Conservation (phyloP, 2,113 vertebrate species). For the Circaetus cinerascens region DNA sequence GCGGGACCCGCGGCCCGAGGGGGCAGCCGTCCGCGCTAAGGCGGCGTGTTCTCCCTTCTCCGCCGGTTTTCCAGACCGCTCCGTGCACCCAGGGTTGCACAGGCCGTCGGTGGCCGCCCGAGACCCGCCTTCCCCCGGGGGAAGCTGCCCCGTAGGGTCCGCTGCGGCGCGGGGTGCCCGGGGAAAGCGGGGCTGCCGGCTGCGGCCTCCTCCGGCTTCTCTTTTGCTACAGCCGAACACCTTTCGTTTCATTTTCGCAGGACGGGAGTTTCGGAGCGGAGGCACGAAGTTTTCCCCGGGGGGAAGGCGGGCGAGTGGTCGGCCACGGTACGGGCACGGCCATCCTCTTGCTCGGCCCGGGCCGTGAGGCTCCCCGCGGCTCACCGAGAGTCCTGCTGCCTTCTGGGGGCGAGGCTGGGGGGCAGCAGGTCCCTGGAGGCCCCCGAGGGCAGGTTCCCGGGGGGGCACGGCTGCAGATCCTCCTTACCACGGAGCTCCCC, state of each 20-base stretch:
- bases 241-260: neutral
- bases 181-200: neutral
- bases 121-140: neutral
- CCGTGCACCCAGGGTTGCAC: neutral
- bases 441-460: neutral
- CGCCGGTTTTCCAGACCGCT: neutral
- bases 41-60: neutral
- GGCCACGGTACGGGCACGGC: too few species aligned
- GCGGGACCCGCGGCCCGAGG: neutral
- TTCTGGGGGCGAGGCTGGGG: conserved; percentile 54
- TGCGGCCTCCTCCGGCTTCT: neutral
- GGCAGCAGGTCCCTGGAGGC: conserved; percentile 58
- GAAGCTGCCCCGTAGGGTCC: neutral
- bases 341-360: neutral
- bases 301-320: neutral
- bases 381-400: conserved; percentile 71
- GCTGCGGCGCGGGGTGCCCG: neutral
- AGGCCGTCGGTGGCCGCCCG: neutral
- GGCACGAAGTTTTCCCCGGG: neutral
- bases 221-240: too few species aligned
- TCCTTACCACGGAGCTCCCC: conserved; percentile 79
- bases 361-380: neutral
- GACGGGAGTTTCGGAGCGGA: neutral
- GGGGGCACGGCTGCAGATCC: conserved; percentile 36
- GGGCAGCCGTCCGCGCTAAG: neutral